Base-by-base conservation (phyloP, 1,140 invertebrate genomes). In the Solenopsis invicta region DNA sequence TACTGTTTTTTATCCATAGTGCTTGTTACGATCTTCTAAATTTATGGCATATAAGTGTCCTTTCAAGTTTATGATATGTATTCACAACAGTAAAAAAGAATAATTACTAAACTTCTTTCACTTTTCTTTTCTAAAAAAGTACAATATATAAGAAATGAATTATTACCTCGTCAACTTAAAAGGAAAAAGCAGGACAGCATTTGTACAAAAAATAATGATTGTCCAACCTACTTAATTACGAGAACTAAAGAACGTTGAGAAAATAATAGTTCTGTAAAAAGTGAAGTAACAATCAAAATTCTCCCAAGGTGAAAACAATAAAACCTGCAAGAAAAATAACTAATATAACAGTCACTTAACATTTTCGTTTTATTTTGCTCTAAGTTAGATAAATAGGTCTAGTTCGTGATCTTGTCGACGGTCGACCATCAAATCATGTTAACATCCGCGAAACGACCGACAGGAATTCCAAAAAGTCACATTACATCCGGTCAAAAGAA, bases 361-460 rank as follows among this genome's bases (percentile, higher is more conserved):
- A 92, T 78, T 78, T 92, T 64, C 41, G 41, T 88, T 80, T 78
- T 85, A 64, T 86, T 74, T 54, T 71, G 48, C 34, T 86, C 64
- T 62, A 13, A 18, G 54, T 59, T 80, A 50, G 29, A 29, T 45
- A 52, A 72, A 45, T 37, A 62, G 52, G 88, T 62, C 24, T 84
- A 88, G 87, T 81, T 90, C 82, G 87, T 89, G 84, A 77, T 84
- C 84, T 86, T 89, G 88, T 81, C 77, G 74, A 85, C 86, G 87
- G 88, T 90, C 93, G 89, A 93, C 92, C 93, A 90, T 91, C 87
- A 85, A 91, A 93, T 41, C 41, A 41, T 94, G 94, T 95, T 95
- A 95, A 95, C 94, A 95, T 94, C 92, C 91, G 93, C 94, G 93
- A 94, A 95, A 95, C 93, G 94, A 95, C 90, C 93, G 87, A 91